A percentile compares a stretch with the other conserved stretches of the same genome.
Conservation (phyloP, 2,113 vertebrate genomes). For the Lynx canadensis region DNA sequence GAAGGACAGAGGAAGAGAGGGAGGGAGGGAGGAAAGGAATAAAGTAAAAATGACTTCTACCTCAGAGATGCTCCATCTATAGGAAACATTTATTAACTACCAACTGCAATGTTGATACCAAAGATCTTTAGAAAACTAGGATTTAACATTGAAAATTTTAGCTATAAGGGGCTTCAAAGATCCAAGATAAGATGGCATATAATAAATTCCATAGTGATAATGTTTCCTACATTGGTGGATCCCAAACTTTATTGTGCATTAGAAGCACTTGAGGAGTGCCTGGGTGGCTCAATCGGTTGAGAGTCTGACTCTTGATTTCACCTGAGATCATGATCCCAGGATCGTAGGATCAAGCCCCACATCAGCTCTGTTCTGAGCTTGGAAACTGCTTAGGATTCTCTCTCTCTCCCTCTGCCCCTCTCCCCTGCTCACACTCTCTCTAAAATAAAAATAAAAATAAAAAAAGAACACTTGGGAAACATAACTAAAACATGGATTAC, state of each 20-base stretch:
- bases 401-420: no score
- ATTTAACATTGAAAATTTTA: not conserved
- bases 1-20: not conserved
- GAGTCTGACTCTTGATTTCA: no score
- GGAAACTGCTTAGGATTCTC: no score
- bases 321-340: no score
- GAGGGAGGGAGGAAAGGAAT: not conserved
- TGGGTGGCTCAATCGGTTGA: no score
- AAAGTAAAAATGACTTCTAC: not conserved
- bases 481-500: not conserved
- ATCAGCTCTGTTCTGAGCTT: no score
- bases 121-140: not conserved
- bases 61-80: not conserved
- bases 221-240: not conserved
- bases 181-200: not conserved
- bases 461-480: not conserved
- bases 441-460: no score
- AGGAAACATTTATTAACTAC: not conserved
- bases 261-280: not conserved
- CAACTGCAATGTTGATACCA: not conserved
- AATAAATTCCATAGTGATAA: not conserved
- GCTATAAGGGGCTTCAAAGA: not conserved
- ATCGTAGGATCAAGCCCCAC: no score
- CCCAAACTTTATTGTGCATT: not conserved
- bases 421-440: no score